Evolutionary conservation across 2,888 invertebrate genomes (phyloP).

Genomic region (Xiphydria camelus): DNA sequence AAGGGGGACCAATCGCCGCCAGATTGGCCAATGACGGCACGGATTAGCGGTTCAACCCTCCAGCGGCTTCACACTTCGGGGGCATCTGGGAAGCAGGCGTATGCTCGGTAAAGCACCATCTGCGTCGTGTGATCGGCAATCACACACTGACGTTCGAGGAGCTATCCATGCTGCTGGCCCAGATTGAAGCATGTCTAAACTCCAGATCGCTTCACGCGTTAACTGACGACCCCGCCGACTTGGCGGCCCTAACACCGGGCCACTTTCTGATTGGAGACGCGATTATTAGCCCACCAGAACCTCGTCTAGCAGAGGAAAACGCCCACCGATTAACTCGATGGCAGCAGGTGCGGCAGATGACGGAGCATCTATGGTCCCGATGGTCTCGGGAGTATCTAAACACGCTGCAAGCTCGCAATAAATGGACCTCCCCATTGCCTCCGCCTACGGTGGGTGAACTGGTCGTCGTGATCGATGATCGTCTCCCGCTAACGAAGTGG

Average conservation of each 20-base stretch:
- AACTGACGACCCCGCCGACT: slow-evolving; percentile 20
- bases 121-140: slow-evolving; percentile 29
- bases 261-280: slow-evolving; percentile 35
- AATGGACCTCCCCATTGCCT: slow-evolving; percentile 20
- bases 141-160: slow-evolving; percentile 37
- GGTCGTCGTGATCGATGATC: background rate
- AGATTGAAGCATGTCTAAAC: slow-evolving; percentile 40
- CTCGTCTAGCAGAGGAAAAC: slow-evolving; percentile 13
- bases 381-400: slow-evolving; percentile 23
- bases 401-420: slow-evolving; percentile 16
- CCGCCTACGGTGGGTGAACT: too few species aligned
- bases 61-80: slow-evolving; percentile 40
- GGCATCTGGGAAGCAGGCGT: slow-evolving; percentile 46
- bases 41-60: slow-evolving; percentile 44
- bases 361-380: slow-evolving; percentile 17
- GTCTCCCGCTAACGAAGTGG: background rate
- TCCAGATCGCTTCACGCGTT: slow-evolving; percentile 35
- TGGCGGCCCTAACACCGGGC: slow-evolving; percentile 27
- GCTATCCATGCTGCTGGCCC: slow-evolving; percentile 33
- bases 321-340: slow-evolving; percentile 18
- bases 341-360: slow-evolving; percentile 16
- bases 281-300: slow-evolving; percentile 24
- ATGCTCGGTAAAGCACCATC: slow-evolving; percentile 39
- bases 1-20: slow-evolving; percentile 1
- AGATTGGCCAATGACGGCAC: too few species aligned